Evolutionary conservation across 1,140 invertebrate species (phyloP).

Genomic region (Tetramorium simillimum): DNA sequence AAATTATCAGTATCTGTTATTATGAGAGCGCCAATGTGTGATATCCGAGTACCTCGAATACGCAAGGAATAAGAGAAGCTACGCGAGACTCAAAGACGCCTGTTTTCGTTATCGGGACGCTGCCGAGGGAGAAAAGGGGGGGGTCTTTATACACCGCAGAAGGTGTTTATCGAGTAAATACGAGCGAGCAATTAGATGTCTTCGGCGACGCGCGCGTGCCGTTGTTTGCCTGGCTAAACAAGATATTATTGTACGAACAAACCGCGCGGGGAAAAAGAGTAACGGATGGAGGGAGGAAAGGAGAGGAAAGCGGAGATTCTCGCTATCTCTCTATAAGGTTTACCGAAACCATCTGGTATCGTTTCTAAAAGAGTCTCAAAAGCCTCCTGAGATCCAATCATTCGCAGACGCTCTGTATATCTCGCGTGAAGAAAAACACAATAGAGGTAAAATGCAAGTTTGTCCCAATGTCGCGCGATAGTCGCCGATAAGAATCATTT

Average conservation of each 20-base stretch:
- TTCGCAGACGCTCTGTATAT: background rate
- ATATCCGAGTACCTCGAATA: background rate
- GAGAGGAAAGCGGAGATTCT: background rate
- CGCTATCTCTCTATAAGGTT: background rate
- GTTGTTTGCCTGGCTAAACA: conserved; percentile 72
- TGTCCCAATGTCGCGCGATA: background rate
- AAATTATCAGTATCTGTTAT: background rate
- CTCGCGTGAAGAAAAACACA: background rate
- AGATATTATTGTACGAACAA: conserved; percentile 69
- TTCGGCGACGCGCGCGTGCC: conserved; percentile 65
- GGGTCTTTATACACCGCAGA: conserved; percentile 44
- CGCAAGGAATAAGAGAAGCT: conserved; percentile 1
- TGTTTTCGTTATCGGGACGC: conserved; percentile 37
- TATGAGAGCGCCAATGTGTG: no score
- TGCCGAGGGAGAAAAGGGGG: conserved; percentile 13
- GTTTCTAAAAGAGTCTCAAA: background rate
- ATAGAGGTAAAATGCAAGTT: conserved; percentile 4
- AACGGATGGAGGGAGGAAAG: background rate
- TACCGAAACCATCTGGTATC: background rate
- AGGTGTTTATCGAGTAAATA: conserved; percentile 75
- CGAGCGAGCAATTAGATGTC: conserved; percentile 69
- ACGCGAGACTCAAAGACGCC: conserved; percentile 18
- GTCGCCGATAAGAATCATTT: conserved; percentile 32
- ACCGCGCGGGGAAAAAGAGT: background rate
- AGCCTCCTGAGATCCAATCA: background rate